These are phyloP conservation scores for Sphenopsis melanotis DNA, from an alignment of 2,797 vertebrate genomes.

Conservation along the genomic window DNA sequence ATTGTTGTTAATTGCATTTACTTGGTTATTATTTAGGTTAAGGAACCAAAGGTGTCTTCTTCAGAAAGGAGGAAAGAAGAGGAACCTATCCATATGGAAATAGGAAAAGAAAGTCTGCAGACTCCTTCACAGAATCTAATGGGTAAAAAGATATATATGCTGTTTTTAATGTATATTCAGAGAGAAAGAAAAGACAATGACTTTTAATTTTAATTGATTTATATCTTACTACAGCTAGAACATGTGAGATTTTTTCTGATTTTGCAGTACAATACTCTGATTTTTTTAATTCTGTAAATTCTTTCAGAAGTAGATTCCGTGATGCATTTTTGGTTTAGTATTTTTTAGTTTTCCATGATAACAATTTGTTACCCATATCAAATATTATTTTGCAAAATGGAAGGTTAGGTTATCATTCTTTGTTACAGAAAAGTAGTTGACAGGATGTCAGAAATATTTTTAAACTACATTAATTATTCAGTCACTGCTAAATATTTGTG, in stretches of 20 bases:
- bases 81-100: conserved; percentile 44
- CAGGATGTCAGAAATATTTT: background rate
- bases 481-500: background rate
- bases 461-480: background rate
- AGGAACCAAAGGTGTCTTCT: conserved; percentile 48
- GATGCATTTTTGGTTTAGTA: background rate
- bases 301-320: background rate
- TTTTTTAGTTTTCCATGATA: background rate
- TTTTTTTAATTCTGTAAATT: background rate
- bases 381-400: background rate
- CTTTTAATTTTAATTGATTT: background rate
- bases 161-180: background rate
- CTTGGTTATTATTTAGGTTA: conserved; percentile 61
- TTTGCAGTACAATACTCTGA: background rate
- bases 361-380: background rate
- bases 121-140: background rate
- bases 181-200: background rate
- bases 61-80: conserved; percentile 67
- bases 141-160: conserved; percentile 55
- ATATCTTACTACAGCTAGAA: background rate
- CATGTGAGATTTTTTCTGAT: background rate
- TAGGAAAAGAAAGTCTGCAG: conserved; percentile 33
- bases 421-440: background rate
- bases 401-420: background rate
- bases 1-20: background rate